Evolutionary conservation across 2,888 invertebrate genomes (phyloP), one percentile per base, ranked within the genome.

Genomic region (Clanis bilineata): DNA sequence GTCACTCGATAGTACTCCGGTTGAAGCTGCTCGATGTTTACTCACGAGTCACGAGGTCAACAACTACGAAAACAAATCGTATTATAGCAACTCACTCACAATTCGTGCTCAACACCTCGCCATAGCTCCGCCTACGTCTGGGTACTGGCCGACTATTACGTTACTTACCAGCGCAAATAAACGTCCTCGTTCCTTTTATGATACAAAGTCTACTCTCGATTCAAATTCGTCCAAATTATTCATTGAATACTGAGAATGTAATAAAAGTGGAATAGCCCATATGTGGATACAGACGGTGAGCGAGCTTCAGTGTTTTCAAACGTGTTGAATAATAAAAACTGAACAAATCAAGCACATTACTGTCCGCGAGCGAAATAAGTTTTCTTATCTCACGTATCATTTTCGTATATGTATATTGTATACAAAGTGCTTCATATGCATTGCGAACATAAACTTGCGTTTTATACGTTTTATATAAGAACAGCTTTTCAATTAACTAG

Each of bases 31-130:
- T 7, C 25, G 25, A 23, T 60, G 44, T 60, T 47, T 57, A 22
- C 51, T 23, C 67, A 63, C 68, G 72, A 75, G 77, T 23, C 67
- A 63, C 68, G 72, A 75, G 77, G 72, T 76, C 77, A 74, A 69
- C 70, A 64, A 71, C 66, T 66, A 67, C 65, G 70, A 74, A 73
- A 77, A 74, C 69, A 67, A 66, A 76, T 76, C 69, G 69, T 69
- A 70, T 73, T 71, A 67, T 69, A 64, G 63, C 69, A 70, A 69
- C 66, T 18, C 41, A 62, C 60, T 57, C 54, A 56, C 28, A 38
- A 38, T 54, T 61, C 60, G 58, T 56, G 23, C 43, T 32, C 56
- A 57, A 62, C 55, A 66, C 62, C 63, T 12, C 36, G 7, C 5
- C 32, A 6, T 32, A 32, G 32, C 32, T 32, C 9, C 15, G 28